These are phyloP conservation scores for Agrilus cyanescens DNA, from an alignment of 2,888 invertebrate genomes.

Conservation along the genomic window DNA sequence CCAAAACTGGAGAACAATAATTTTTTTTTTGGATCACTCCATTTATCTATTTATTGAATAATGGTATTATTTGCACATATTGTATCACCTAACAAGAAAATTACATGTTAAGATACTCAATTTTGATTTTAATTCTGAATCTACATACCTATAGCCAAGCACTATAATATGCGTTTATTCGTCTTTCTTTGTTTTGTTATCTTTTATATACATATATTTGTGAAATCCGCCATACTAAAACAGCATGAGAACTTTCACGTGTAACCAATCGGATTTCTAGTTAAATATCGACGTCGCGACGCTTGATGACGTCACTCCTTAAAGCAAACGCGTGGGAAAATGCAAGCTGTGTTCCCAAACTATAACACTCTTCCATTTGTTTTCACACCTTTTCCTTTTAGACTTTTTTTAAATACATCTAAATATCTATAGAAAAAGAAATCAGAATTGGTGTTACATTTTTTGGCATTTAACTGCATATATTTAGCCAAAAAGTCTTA, in stretches of 20 bases:
- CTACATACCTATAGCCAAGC: background rate
- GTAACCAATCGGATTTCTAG: constrained; percentile 16
- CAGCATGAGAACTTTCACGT: constrained; percentile 15
- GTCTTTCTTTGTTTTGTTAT: background rate
- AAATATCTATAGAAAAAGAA: background rate
- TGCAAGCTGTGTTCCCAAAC: constrained; percentile 10
- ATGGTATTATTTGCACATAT: too few species aligned
- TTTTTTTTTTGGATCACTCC: too few species aligned
- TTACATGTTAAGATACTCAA: too few species aligned
- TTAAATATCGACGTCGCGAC: constrained; percentile 16
- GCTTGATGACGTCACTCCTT: constrained; percentile 14
- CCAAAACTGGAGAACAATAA: too few species aligned
- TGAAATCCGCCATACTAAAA: constrained; percentile 8
- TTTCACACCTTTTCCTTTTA: background rate
- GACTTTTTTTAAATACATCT: too few species aligned
- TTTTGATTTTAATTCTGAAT: background rate
- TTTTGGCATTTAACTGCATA: too few species aligned
- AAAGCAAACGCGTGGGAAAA: constrained; percentile 15
- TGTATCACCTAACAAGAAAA: too few species aligned
- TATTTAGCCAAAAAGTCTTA: too few species aligned
- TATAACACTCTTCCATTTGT: constrained; percentile 4
- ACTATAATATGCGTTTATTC: background rate
- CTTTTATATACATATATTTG: background rate
- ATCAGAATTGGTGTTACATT: background rate
- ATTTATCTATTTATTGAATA: too few species aligned